phyloP scores from a whole-genome alignment of 1,140 invertebrate genomes.

The Octopus sinensis region DNA sequence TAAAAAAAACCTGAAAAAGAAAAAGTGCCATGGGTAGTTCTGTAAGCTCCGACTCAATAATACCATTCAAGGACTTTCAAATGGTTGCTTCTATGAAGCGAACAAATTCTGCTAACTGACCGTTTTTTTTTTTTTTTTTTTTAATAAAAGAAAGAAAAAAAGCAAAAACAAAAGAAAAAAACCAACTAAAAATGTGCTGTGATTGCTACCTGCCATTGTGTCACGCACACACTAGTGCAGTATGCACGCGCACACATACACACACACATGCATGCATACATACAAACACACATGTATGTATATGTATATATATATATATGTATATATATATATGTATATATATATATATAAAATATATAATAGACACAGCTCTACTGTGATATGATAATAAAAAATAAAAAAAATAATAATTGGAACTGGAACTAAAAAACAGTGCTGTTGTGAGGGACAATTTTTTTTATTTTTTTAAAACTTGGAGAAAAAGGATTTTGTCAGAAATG shows the following conservation, averaged over 20 bases:
- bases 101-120: too few relatives aligned
- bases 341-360: background rate
- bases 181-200: background rate
- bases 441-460: too few relatives aligned
- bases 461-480: too few relatives aligned
- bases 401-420: too few relatives aligned
- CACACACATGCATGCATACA: background rate
- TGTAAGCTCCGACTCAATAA: too few relatives aligned
- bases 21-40: too few relatives aligned
- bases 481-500: too few relatives aligned
- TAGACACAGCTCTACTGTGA: background rate
- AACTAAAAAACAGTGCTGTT: too few relatives aligned
- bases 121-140: too few relatives aligned
- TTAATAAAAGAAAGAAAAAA: background rate
- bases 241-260: background rate
- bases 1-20: background rate
- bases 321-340: background rate
- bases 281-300: background rate
- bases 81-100: slow-evolving; percentile 5
- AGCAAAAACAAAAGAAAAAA: background rate
- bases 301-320: background rate
- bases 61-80: too few relatives aligned
- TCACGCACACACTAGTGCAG: background rate
- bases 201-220: background rate
- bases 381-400: too few relatives aligned